Evolutionary conservation across 2,797 vertebrate species (phyloP).

Genomic region (Anabacerthia variegaticeps): DNA sequence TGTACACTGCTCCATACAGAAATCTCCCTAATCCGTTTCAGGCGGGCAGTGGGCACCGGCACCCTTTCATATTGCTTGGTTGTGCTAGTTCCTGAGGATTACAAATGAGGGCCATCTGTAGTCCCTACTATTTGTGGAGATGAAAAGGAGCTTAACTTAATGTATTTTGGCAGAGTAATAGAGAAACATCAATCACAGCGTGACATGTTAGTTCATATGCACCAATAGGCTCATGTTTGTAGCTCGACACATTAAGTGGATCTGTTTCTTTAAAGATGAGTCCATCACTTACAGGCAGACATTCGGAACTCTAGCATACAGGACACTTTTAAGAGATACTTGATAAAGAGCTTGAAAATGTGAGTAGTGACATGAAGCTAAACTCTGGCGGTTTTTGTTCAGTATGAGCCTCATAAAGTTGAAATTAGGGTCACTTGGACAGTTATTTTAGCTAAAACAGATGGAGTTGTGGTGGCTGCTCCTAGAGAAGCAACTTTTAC

Average conservation of each 20-base stretch:
- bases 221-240: conserved; percentile 72
- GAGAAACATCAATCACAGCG: conserved; percentile 76
- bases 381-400: conserved; percentile 69
- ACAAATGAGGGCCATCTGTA: conserved; percentile 75
- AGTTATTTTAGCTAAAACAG: conserved; percentile 71
- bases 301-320: conserved; percentile 55
- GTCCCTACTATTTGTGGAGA: conserved; percentile 74
- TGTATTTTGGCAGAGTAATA: conserved; percentile 77
- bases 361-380: conserved; percentile 65
- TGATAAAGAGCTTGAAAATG: conserved; percentile 69
- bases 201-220: conserved; percentile 73
- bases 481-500: conserved; percentile 61
- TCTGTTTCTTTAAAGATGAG: conserved; percentile 68
- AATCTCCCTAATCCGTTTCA: conserved; percentile 48
- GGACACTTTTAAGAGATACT: conserved; percentile 71
- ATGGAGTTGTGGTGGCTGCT: conserved; percentile 57
- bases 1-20: background rate
- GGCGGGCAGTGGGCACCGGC: conserved; percentile 29
- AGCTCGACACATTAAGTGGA: conserved; percentile 69
- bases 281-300: conserved; percentile 62
- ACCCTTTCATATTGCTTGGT: conserved; percentile 38
- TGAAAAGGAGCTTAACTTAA: conserved; percentile 76
- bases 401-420: conserved; percentile 69
- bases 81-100: conserved; percentile 62
- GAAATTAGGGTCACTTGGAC: conserved; percentile 69